Conservation (phyloP, 2,113 vertebrate genomes). For the Mugil cephalus region DNA sequence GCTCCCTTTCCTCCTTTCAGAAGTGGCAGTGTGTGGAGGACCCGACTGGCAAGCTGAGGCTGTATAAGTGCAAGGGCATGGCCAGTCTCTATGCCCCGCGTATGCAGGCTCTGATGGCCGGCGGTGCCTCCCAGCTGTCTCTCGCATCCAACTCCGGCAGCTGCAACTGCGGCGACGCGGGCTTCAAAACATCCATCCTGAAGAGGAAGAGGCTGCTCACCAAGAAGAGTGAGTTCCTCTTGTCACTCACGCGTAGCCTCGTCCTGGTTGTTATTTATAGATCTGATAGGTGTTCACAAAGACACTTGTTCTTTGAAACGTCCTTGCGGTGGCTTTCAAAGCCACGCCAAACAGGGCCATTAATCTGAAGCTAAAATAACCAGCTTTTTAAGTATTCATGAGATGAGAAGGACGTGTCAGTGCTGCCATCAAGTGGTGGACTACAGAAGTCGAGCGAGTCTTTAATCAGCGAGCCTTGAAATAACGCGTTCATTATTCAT, state of each 20-base stretch:
- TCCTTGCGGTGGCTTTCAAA: constrained; percentile 51
- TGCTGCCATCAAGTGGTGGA: constrained; percentile 78
- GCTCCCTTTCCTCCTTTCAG: constrained; percentile 72
- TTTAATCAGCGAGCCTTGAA: neutral
- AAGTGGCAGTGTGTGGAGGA: constrained; percentile 99
- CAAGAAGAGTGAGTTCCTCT: constrained; percentile 88
- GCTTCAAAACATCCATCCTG: constrained; percentile 78
- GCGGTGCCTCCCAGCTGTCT: constrained; percentile 83
- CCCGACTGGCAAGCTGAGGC: constrained; percentile 89
- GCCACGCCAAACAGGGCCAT: constrained; percentile 47
- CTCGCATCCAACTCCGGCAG: constrained; percentile 65
- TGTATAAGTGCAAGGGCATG: constrained; percentile 95
- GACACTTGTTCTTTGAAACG: constrained; percentile 49
- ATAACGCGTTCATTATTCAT: constrained; percentile 7
- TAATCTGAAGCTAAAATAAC: constrained; percentile 50
- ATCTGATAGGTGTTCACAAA: constrained; percentile 44
- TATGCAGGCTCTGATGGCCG: constrained; percentile 84
- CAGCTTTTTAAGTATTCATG: constrained; percentile 51
- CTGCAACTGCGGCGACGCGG: constrained; percentile 85
- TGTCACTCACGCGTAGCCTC: constrained; percentile 22
- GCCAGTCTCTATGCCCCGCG: constrained; percentile 77
- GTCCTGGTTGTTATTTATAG: constrained; percentile 47
- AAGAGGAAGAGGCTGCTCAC: constrained; percentile 88
- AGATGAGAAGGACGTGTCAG: constrained; percentile 31
- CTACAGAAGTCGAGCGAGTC: neutral